Conservation (phyloP, 2,888 invertebrate genomes). For the Hymenopus coronatus region DNA sequence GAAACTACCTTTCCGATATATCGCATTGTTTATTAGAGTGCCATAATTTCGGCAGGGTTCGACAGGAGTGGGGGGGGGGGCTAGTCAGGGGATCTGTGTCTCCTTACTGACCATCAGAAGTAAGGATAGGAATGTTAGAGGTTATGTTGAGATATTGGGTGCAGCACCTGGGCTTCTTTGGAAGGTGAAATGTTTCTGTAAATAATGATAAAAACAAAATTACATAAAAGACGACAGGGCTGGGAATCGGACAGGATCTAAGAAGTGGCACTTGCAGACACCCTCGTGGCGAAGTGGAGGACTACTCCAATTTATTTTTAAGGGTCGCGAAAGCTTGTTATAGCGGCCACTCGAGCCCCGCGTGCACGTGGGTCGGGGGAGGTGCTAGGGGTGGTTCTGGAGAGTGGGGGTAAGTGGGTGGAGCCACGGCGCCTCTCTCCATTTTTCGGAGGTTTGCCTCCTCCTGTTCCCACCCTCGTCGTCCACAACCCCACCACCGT, state of each 20-base stretch:
- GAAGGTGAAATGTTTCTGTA: background rate
- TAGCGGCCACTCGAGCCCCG: background rate
- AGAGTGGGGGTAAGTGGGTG: constrained; percentile 24
- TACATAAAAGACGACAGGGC: background rate
- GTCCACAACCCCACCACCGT: background rate
- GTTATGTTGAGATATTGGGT: background rate
- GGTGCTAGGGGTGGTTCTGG: background rate
- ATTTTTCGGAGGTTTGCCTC: constrained; percentile 29
- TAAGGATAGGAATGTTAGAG: background rate
- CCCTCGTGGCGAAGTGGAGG: background rate
- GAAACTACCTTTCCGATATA: too few relatives aligned
- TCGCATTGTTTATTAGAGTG: too few relatives aligned
- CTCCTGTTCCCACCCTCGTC: background rate
- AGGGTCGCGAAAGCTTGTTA: background rate
- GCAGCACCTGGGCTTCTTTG: background rate
- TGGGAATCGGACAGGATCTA: background rate
- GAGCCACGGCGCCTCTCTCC: constrained; percentile 23
- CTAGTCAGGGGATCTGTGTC: too few relatives aligned
- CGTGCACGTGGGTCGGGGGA: constrained; percentile 15
- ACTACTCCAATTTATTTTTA: background rate
- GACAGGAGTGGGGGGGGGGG: too few relatives aligned
- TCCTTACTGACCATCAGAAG: background rate
- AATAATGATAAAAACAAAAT: background rate
- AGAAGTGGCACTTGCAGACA: background rate
- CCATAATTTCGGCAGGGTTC: too few relatives aligned